Base-by-base conservation (phyloP, 1,140 invertebrate species). In the Dreissena polymorpha region DNA sequence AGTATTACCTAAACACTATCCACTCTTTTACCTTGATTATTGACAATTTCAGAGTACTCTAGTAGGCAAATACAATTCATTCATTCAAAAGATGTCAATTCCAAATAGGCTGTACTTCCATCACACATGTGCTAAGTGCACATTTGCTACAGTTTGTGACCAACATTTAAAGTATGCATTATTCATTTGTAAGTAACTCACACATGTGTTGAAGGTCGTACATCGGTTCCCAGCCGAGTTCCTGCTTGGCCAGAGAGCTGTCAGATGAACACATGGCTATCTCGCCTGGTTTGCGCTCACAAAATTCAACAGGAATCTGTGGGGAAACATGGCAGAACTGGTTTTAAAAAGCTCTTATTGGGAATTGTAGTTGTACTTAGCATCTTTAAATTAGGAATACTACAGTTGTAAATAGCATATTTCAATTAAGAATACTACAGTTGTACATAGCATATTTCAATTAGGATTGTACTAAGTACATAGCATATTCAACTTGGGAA, bases 221-320 rank as follows among this genome's bases (percentile, higher is more conserved):
- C 10, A 94, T 95, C n/a, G 97, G 96, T 75, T 94, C 94, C 97
- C 98, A 99, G 49, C 94, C 94, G 0, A 99, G 93, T 88, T 97
- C 95, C 67, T 94, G 93, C 55, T 95, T 94, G 10, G 97, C 96
- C 76, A 96, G 90, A 75, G 93, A 93, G 70, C 96, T 95, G 93
- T 98, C 96, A 8, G 97, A 97, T 91, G 97, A 98, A 92, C 96
- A 96, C 0, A 94, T 93, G 21, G 96, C 95, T 87, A 98, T 96
- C 93, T 99, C 98, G 5, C 97, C 97, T 50, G 95, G 92, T 85
- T 97, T 91, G 86, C 96, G 93, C 1, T 94, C 95, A 78, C 95
- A 94, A 83, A 98, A 94, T 88, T 95, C 94, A 90, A 97, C 97
- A 0, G 95, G 95, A 14, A 99, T 94, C 91, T 93, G 63, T 77